Conservation (phyloP, 2,113 vertebrate genomes). For the Nansenia antarctica region DNA sequence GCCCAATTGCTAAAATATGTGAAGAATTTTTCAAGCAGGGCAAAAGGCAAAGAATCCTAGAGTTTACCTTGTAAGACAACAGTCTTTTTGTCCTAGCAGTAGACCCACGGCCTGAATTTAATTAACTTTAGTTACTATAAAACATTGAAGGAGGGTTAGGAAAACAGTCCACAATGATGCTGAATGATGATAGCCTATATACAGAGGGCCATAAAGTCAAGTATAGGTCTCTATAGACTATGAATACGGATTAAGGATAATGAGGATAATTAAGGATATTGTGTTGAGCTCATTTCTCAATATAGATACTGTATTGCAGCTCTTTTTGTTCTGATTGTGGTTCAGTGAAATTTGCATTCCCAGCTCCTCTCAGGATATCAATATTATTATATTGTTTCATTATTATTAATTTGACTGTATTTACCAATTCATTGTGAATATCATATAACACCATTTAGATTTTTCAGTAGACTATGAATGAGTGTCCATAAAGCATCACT, state of each 20-base stretch:
- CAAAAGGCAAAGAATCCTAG: constrained; percentile 15
- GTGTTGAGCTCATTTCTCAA: too few species aligned
- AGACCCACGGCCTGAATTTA: constrained; percentile 16
- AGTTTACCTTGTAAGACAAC: constrained; percentile 42
- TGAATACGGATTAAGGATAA: too few species aligned
- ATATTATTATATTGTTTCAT: too few species aligned
- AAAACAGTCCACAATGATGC: constrained; percentile 38
- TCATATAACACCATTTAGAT: too few species aligned
- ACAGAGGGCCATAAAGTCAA: neutral
- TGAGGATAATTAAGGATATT: too few species aligned
- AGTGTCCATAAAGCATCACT: neutral
- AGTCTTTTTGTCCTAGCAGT: constrained; percentile 32
- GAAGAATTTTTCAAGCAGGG: constrained; percentile 52
- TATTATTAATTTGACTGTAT: too few species aligned
- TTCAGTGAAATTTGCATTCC: too few species aligned
- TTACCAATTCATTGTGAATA: too few species aligned
- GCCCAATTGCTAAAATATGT: constrained; percentile 40
- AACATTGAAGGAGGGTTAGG: constrained; percentile 45
- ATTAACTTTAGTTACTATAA: constrained; percentile 40
- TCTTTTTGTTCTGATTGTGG: too few species aligned
- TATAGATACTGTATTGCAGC: too few species aligned
- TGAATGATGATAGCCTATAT: constrained; percentile 3
- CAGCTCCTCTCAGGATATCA: too few species aligned
- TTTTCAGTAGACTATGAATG: neutral
- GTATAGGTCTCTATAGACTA: neutral